Evolutionary conservation across 2,797 vertebrate genomes (phyloP).

Genomic region (Microctenopoma lineatum): DNA sequence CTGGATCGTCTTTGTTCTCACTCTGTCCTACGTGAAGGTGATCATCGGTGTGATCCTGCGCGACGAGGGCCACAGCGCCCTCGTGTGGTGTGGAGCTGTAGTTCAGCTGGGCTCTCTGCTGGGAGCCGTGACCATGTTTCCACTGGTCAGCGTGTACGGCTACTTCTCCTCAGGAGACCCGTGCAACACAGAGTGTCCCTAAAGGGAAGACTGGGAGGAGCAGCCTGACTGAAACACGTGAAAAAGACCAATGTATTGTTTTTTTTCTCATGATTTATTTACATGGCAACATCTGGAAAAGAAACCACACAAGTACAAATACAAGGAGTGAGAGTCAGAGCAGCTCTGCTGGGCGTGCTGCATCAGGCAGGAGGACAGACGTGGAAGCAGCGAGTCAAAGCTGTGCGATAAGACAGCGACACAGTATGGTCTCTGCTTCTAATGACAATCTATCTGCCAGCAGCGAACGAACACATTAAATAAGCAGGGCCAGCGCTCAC

Average conservation of each 20-base stretch:
- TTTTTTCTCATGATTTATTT: background rate
- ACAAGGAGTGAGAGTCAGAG: background rate
- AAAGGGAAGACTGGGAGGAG: background rate
- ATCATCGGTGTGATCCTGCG: conserved; percentile 86
- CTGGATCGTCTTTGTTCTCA: conserved; percentile 84
- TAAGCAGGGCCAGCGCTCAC: background rate
- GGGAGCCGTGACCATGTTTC: conserved; percentile 87
- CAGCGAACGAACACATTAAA: background rate
- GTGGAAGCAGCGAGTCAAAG: too few relatives aligned
- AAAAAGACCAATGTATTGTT: background rate
- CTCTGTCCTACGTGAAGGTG: conserved; percentile 88
- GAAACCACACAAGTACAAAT: background rate
- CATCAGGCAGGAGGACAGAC: background rate
- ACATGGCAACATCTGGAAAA: background rate
- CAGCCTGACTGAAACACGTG: background rate
- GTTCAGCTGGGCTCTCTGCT: conserved; percentile 89
- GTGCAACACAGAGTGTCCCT: conserved; percentile 83
- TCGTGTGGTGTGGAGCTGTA: conserved; percentile 88
- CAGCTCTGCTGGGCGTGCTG: background rate
- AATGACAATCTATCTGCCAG: background rate
- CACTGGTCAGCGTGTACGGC: conserved; percentile 82
- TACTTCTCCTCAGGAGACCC: conserved; percentile 84
- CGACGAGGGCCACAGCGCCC: conserved; percentile 87
- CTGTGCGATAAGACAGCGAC: background rate
- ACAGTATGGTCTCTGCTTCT: background rate